Evolutionary conservation across 1,140 invertebrate species (phyloP).

Genomic region (Pseudoatta argentina): DNA sequence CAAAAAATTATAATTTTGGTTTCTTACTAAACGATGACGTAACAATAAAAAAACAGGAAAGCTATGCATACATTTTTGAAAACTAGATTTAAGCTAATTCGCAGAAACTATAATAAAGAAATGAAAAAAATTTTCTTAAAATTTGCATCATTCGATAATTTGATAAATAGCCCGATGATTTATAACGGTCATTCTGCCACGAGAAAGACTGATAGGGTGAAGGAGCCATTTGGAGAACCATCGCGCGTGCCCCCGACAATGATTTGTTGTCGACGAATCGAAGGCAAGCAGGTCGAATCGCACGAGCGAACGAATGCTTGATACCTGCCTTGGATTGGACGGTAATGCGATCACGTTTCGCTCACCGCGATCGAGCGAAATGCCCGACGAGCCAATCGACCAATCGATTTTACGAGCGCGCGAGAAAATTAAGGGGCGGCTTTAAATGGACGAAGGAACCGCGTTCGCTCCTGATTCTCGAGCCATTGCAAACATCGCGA

Average conservation of each 20-base stretch:
- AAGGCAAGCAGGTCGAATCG: slow-evolving; percentile 26
- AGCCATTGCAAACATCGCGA: background rate
- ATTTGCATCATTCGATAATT: background rate
- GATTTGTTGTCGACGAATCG: slow-evolving; percentile 58
- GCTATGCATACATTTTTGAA: background rate
- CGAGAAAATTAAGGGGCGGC: slow-evolving; percentile 59
- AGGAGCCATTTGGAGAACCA: slow-evolving; percentile 8
- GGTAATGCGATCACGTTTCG: slow-evolving; percentile 57
- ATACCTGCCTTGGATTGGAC: slow-evolving; percentile 56
- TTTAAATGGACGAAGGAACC: background rate
- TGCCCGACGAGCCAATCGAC: slow-evolving; percentile 42
- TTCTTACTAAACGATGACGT: background rate
- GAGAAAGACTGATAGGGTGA: slow-evolving; percentile 8
- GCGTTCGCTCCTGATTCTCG: background rate
- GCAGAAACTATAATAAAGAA: background rate
- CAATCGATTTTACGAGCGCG: slow-evolving; percentile 54
- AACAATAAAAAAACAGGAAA: background rate
- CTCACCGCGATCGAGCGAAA: slow-evolving; percentile 41
- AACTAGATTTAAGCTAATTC: no score
- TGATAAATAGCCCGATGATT: background rate
- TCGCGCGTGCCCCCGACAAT: slow-evolving; percentile 18
- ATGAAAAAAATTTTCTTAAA: background rate
- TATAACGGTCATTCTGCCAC: background rate
- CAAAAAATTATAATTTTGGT: background rate
- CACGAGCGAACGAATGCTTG: slow-evolving; percentile 46